These are phyloP conservation scores for Psophia crepitans DNA, from an alignment of 2,113 vertebrate genomes.

Conservation along the genomic window DNA sequence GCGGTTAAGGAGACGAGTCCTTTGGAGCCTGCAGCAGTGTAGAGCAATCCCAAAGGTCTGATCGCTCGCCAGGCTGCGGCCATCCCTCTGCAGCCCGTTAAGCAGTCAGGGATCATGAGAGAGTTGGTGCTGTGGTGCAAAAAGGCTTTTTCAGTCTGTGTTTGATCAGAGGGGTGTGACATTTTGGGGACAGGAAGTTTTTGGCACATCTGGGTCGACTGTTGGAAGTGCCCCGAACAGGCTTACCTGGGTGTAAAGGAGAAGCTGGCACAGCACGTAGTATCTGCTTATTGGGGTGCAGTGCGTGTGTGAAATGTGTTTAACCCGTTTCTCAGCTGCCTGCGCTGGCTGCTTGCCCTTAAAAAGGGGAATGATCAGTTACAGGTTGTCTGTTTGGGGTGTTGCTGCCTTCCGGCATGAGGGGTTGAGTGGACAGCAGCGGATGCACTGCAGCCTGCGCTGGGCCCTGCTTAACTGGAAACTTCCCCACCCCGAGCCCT, in stretches of 20 bases:
- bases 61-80: neutral
- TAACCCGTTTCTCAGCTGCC: neutral
- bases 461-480: neutral
- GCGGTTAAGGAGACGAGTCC: accelerated
- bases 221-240: neutral
- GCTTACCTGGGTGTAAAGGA: neutral
- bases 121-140: neutral
- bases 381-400: neutral
- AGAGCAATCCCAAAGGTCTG: neutral
- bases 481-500: neutral
- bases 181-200: neutral
- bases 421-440: neutral
- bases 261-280: neutral
- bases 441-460: neutral
- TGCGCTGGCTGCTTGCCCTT: neutral
- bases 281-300: neutral
- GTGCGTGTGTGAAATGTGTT: accelerated
- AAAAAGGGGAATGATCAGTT: neutral
- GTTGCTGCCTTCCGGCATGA: neutral
- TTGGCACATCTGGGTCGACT: accelerated
- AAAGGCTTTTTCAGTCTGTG: too few relatives aligned
- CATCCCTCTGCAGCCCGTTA: neutral
- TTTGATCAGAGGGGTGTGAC: neutral
- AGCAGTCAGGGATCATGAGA: accelerated
- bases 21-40: neutral